Evolutionary conservation across 1,140 invertebrate species (phyloP), one percentile per base, ranked within the genome.

Genomic region (Campoletis sonorensis): DNA sequence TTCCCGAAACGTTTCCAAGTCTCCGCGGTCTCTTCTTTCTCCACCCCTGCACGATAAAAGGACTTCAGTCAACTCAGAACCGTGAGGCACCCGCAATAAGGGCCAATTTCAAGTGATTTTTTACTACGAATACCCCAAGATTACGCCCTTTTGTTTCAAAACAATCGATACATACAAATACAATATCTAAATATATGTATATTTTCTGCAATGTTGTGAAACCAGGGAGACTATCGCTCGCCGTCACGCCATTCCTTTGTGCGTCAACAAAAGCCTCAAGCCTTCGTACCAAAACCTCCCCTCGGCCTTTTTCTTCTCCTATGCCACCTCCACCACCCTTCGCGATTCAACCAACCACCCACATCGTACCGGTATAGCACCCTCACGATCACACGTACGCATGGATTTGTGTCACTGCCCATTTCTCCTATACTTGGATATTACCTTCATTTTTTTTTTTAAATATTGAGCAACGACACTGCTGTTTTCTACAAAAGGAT

Each of bases 201-300:
- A 51, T 51, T 16, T n/a, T 1, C n/a, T n/a, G 16, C 1, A n/a
- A 61, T 80, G 64, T 70, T 68, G 67, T 81, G 71, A 80, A 84
- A 83, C 72, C 81, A 77, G 79, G 76, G 72, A 54, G 83, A 81
- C 86, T 85, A 86, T 86, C 84, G 84, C 85, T 80, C 85, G 84
- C 87, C 85, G 88, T 90, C 87, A 88, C 86, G 85, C 83, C 85
- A 85, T 81, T 90, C 82, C 89, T 89, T 90, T 89, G 85, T 88
- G 85, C 88, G 87, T 90, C 88, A 88, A 89, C 89, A 89, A 89
- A 89, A 88, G 88, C 88, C 80, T 82, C 68, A 83, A 78, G 82
- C 81, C 72, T 23, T 27, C 11, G 67, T 13, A 33, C 27, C 26
- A 30, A 18, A 64, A 23, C 45, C 27, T 71, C 61, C 26, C 33